Base-by-base conservation (phyloP, 1,140 invertebrate species). In the Lethocerus indicus region DNA sequence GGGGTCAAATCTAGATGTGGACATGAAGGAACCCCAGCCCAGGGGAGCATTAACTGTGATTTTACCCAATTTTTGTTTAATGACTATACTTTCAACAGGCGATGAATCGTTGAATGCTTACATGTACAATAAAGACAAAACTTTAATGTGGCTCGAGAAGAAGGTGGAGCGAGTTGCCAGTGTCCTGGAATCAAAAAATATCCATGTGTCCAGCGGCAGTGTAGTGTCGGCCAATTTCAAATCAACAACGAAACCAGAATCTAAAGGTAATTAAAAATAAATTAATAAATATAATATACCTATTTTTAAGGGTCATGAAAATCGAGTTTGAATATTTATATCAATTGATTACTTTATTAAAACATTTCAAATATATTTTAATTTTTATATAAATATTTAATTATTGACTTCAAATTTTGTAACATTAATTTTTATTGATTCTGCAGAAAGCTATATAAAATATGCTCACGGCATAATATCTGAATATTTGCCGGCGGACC, bases 51-150 rank as follows among this genome's bases (percentile, higher is more conserved):
- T n/a, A n/a, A n/a, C n/a, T n/a, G n/a, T n/a, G n/a, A n/a, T n/a
- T n/a, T n/a, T n/a, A n/a, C n/a, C n/a, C n/a, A n/a, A n/a, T n/a
- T 18, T 7, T 37, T 27, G 25, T 26, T 25, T 44, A 14, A 29
- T 47, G 35, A 6, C 39, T 26, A 14, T 24, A 16, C 16, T 29
- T 39, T 26, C 51, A 47, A 12, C 45, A 59, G 77, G 76, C 23
- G 71, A 76, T 54, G 70, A 73, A 54, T 76, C 81, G 26, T 61
- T 82, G 23, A 76, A 72, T 60, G 81, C 81, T 9, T 86, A 76
- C 55, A 83, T 83, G 66, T 86, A 78, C 56, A 85, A 83, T 65
- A 75, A 82, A 59, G 74, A 78, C 35, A 84, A 83, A 60, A 73
- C 79, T 0, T 58, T 85, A 28, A 63, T 63, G 14, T 86, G 81